Base-by-base conservation (phyloP, 2,888 invertebrate genomes). In the Eupithecia pulchellata region DNA sequence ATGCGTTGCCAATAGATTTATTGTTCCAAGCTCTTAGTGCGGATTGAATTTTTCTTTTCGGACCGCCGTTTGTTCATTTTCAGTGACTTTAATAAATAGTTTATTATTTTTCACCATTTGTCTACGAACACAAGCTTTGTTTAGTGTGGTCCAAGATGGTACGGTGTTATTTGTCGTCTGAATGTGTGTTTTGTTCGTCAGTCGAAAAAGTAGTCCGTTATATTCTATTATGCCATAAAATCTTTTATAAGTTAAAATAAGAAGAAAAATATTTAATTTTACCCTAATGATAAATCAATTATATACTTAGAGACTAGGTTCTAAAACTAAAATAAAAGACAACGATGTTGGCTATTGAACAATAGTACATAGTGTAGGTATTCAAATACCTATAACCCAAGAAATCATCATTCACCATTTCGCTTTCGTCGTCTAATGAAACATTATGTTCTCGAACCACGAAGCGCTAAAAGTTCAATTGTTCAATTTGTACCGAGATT, bases 1-100 rank as follows among this genome's bases (percentile, higher is more conserved):
- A 84, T 82, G 81, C 79, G 77, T 77, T 77, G 78, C 72, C 82
- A 78, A 84, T 85, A 81, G 83, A 86, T 86, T 85, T 86, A 86
- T 86, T 81, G 84, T 81, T 80, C 76, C 79, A 80, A 64, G 80
- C 78, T 76, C 78, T 82, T 74, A 81, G 82, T 80, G 79, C 76
- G 75, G 75, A 75, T 75, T 75, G 69, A 73, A 73, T 78, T 73
- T 74, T 75, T 66, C 63, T 71, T 72, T 65, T 11, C 5, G n/a
- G 2, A 60, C 6, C 20, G 32, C 27, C 20, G 27, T 52, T 34
- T 30, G 29, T 61, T 14, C 13, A 32, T 32, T 34, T 34, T 34
- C 27, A 57, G 17, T 29, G 27, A 11, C 29, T 57, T 29, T 9
- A 17, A 25, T 57, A 57, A 29, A 29, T 27, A 57, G 2, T 11